phyloP scores from a whole-genome alignment of 1,140 invertebrate species.

The Drosophila hydei region DNA sequence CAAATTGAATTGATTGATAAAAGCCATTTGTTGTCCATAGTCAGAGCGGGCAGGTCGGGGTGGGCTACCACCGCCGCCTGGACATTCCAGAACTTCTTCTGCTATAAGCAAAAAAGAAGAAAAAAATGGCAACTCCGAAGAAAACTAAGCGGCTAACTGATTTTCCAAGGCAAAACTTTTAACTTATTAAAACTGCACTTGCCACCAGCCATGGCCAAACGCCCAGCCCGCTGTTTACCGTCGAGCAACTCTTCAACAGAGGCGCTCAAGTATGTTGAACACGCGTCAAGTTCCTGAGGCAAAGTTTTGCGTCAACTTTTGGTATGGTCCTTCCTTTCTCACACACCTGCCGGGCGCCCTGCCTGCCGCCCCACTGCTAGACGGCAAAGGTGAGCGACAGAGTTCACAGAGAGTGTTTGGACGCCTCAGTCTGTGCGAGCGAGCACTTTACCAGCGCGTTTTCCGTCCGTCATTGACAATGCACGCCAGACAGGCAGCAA shows the following conservation, averaged over 20 bases:
- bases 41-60: not conserved
- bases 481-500: constrained; percentile 43
- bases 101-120: constrained; percentile 7
- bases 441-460: constrained; percentile 56
- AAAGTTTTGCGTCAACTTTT: constrained; percentile 80
- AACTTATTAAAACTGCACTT: constrained; percentile 82
- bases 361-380: not conserved
- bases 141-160: constrained; percentile 78
- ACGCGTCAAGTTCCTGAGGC: constrained; percentile 78
- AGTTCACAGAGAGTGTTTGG: constrained; percentile 50
- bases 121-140: not conserved
- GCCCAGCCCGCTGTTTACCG: constrained; percentile 3
- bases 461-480: constrained; percentile 65
- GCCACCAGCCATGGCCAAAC: constrained; percentile 35
- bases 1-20: constrained; percentile 78
- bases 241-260: constrained; percentile 31
- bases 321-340: constrained; percentile 7
- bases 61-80: constrained; percentile 7
- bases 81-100: constrained; percentile 48
- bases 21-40: constrained; percentile 47
- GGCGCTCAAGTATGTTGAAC: constrained; percentile 81
- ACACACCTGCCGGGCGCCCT: not conserved
- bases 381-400: constrained; percentile 53
- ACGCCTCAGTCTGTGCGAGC: constrained; percentile 44
- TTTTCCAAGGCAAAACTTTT: constrained; percentile 73